Evolutionary conservation across 1,140 invertebrate species (phyloP), one percentile per base, ranked within the genome.

Genomic region (Drepana arcuata): DNA sequence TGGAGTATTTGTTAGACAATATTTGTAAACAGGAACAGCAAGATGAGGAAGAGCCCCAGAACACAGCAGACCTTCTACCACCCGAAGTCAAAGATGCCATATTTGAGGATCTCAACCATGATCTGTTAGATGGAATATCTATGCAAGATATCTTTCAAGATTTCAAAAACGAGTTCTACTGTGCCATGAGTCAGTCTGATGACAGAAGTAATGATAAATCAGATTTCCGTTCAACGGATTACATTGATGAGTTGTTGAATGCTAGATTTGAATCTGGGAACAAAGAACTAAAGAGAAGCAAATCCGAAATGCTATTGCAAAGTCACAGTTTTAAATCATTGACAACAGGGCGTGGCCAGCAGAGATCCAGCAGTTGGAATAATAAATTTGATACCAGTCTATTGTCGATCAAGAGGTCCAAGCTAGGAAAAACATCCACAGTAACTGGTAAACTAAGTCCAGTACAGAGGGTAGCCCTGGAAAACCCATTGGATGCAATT

Each of bases 71-170:
- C 70, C 70, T 93, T 2, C 66, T 94, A 14, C 91, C 92, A 7
- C 92, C 91, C 0, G 92, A 94, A 84, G 84, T 93, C 0, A 92
- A 92, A 54, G 92, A 93, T 66, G 91, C 91, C 9, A 93, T 94
- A 62, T 91, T 93, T 50, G 90, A 93, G 82, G 92, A 94, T 65
- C 60, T 93, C 10, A 92, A 92, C 21, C 89, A 92, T 52, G 92
- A 93, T 58, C 67, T 93, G 16, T 72, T 94, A 6, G 91, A 93
- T 57, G 92, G 91, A 11, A 92, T 93, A 60, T 93, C 91, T 1
- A 92, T 93, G 89, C 90, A 93, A 73, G 89, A 90, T 47, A 90
- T 90, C 38, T 90, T 91, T 60, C 88, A 88, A 5, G 87, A 89
- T 60, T 61, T 88, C 6, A 89, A 89, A 53, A 86, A 75, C 44